These are phyloP conservation scores for Acropternis orthonyx DNA, from an alignment of 2,797 vertebrate genomes.

Conservation along the genomic window DNA sequence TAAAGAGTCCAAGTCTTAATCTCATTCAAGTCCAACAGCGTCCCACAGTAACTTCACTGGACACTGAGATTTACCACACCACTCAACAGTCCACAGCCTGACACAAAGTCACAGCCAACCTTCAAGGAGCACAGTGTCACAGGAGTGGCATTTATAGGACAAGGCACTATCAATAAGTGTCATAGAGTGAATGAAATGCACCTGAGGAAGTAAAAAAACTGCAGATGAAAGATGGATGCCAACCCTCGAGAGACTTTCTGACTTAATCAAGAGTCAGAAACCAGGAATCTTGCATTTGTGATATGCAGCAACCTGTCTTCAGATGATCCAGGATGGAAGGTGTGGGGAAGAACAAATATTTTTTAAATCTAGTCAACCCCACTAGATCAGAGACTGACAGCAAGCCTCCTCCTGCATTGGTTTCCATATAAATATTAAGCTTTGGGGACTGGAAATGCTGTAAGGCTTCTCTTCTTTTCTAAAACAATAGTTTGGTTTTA, in stretches of 20 bases:
- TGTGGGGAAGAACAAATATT: conserved; percentile 1
- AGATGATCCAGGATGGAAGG: not conserved
- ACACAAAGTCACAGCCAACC: not conserved
- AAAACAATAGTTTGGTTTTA: conserved; percentile 28
- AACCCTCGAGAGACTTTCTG: conserved; percentile 17
- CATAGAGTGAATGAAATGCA: not conserved
- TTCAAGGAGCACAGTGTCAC: not conserved
- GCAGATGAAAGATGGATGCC: not conserved
- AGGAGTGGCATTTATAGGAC: not conserved
- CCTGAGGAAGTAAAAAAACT: not conserved
- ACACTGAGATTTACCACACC: not conserved
- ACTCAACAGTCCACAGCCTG: not conserved
- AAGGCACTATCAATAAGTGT: not conserved
- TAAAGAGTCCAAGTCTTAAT: not conserved
- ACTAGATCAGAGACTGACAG: conserved; percentile 36
- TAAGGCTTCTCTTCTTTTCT: conserved; percentile 8
- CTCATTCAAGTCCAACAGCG: not conserved
- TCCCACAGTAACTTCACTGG: not conserved
- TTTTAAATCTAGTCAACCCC: conserved; percentile 28
- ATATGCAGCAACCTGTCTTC: not conserved
- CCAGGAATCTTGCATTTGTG: not conserved
- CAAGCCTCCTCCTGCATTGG: conserved; percentile 19
- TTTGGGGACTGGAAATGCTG: conserved; percentile 39
- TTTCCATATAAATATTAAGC: conserved; percentile 65
- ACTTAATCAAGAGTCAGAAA: not conserved